A percentile compares a stretch with the other conserved stretches of the same genome.
phyloP scores from a whole-genome alignment of 2,888 invertebrate species.

The Trachelus stipa region DNA sequence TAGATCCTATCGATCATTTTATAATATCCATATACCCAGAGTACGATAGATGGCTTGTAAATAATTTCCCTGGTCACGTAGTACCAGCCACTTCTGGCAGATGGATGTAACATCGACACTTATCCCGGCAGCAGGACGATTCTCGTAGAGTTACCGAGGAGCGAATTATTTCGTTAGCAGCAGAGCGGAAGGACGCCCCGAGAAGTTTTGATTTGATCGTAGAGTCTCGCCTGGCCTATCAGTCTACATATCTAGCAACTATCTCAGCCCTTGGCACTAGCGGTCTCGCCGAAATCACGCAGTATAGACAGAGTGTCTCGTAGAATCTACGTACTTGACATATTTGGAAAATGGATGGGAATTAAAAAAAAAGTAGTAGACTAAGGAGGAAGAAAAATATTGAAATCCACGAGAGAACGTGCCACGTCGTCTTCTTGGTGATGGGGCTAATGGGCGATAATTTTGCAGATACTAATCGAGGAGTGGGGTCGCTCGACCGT shows the following conservation, averaged over 20 bases:
- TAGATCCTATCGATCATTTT: no score
- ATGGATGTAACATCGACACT: neutral
- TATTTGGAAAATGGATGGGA: no score
- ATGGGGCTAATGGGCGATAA: conserved; percentile 7
- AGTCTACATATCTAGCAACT: neutral
- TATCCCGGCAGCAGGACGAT: neutral
- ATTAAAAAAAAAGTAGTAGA: no score
- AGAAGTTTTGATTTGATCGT: neutral
- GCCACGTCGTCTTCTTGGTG: neutral
- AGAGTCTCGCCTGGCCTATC: neutral
- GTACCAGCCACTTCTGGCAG: neutral
- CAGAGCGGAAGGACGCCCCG: neutral
- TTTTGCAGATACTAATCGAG: conserved; percentile 6
- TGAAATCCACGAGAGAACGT: neutral
- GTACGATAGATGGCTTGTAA: no score
- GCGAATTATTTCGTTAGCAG: neutral
- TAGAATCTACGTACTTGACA: neutral
- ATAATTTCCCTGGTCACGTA: neutral
- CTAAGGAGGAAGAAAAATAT: neutral
- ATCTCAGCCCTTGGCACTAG: no score
- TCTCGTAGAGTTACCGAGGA: neutral
- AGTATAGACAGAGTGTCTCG: neutral
- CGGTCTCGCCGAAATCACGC: neutral
- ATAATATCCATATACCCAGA: no score
- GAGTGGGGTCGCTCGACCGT: neutral